Conservation (phyloP, 2,888 invertebrate genomes). For the Thalpophila matura region DNA sequence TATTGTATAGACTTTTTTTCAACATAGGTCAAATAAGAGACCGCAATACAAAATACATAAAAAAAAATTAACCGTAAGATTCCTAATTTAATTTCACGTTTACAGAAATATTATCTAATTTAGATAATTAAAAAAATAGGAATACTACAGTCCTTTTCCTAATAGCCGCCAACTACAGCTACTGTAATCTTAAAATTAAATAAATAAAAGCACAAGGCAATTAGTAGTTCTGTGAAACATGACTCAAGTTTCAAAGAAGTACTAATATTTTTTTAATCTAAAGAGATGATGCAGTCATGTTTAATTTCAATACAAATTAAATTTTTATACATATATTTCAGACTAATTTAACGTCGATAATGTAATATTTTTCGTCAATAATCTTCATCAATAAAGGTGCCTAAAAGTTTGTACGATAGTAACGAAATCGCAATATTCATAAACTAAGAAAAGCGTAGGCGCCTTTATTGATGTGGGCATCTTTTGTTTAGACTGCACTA, state of each 20-base stretch:
- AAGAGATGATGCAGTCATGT: slow-evolving; percentile 53
- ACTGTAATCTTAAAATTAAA: slow-evolving; percentile 49
- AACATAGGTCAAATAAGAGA: slow-evolving; percentile 17
- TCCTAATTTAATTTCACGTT: slow-evolving; percentile 36
- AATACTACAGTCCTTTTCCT: slow-evolving; percentile 36
- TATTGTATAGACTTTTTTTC: slow-evolving; percentile 7
- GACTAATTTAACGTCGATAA: slow-evolving; percentile 1
- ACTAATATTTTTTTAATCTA: slow-evolving; percentile 39
- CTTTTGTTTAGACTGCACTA: slow-evolving; percentile 9
- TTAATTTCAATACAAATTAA: slow-evolving; percentile 30
- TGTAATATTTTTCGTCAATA: slow-evolving; percentile 2
- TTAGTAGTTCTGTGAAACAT: slow-evolving; percentile 47
- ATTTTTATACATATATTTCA: slow-evolving; percentile 3
- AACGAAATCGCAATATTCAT: neutral
- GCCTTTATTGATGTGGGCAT: neutral
- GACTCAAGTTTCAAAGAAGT: slow-evolving; percentile 29
- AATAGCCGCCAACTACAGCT: slow-evolving; percentile 41
- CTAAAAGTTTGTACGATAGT: neutral
- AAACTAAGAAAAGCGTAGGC: neutral
- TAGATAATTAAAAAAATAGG: slow-evolving; percentile 33
- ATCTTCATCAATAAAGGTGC: neutral
- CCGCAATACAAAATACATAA: slow-evolving; percentile 28
- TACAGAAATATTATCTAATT: slow-evolving; percentile 32
- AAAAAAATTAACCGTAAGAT: slow-evolving; percentile 35
- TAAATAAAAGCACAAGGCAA: slow-evolving; percentile 52